Conservation (phyloP, 2,888 invertebrate species). For the Formica aserva region DNA sequence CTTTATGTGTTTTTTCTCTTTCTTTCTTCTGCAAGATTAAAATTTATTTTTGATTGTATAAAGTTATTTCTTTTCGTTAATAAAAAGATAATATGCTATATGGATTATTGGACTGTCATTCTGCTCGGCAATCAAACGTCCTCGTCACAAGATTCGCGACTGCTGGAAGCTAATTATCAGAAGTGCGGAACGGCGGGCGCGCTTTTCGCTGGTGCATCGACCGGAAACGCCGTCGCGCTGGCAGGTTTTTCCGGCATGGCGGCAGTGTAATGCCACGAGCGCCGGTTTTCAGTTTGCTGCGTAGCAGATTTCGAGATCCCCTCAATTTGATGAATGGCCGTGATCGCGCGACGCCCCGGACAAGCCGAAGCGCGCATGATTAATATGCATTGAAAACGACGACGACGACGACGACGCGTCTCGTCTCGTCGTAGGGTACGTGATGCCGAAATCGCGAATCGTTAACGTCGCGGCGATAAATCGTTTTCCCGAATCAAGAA, state of each 20-base stretch:
- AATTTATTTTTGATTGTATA: neutral
- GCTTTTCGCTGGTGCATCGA: slow-evolving; percentile 48
- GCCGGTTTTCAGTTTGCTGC: slow-evolving; percentile 75
- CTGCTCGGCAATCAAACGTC: neutral
- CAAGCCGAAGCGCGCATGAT: slow-evolving; percentile 71
- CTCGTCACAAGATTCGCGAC: slow-evolving; percentile 19
- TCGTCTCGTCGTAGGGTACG: slow-evolving; percentile 59
- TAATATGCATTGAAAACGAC: slow-evolving; percentile 81
- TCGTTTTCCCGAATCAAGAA: neutral
- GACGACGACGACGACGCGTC: slow-evolving; percentile 48
- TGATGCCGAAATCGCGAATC: slow-evolving; percentile 58
- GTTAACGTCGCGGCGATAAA: slow-evolving; percentile 48
- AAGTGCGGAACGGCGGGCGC: slow-evolving; percentile 4
- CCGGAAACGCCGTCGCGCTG: slow-evolving; percentile 40
- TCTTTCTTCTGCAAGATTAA: neutral
- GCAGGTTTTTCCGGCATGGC: slow-evolving; percentile 49
- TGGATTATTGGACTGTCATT: neutral
- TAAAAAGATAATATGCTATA: neutral
- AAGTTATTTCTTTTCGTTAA: neutral
- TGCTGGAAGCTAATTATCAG: slow-evolving; percentile 48
- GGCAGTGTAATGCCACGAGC: slow-evolving; percentile 44
- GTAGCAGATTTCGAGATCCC: slow-evolving; percentile 78
- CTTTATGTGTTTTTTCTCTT: neutral
- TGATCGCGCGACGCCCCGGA: slow-evolving; percentile 63
- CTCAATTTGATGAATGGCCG: slow-evolving; percentile 80